Base-by-base conservation (phyloP, 2,113 vertebrate species). In the Rhizomys pruinosus region DNA sequence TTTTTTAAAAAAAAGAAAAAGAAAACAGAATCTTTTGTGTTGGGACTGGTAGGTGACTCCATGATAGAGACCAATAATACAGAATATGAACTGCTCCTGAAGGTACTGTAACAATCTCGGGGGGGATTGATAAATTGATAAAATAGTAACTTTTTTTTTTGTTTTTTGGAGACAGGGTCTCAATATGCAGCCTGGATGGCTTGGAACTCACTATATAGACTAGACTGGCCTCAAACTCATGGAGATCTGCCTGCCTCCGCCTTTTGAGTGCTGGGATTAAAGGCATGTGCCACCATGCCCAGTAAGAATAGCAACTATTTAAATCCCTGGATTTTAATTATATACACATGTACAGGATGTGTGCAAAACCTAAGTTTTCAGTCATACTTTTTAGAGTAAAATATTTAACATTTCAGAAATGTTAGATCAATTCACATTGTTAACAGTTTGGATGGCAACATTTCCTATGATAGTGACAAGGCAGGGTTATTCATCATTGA, bases 351-450 rank as follows among this genome's bases (percentile, higher is more conserved):
- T 32, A 87, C 22, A 84, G 2, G 64, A 34, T 55, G 32, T 25
- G 29, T n/a, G 6, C n/a, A 34, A 55, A 71, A 25, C 7, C 27
- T 68, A 11, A 37, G 23, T 89, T 61, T 55, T 63, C 15, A 78
- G 12, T 47, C 37, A 42, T 64, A 39, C 19, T 52, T 81, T 85
- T 88, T 82, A 64, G n/a, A 69, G 4, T 42, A 76, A 55, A 76
- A 42, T 79, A 64, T 68, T 81, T 87, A 69, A 59, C 69, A 66
- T 72, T 88, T 79, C 20, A 87, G 61, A 80, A 84, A 66, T 57
- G 37, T 23, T 84, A 94, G 19, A 55, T 72, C 5, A 89, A 47
- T 66, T 52, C 61, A 61, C n/a, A 12, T 15, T 80, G 34, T 77
- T 85, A 64, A 52, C 42, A 72, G 37, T 72, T 81, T 47, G 9